Evolutionary conservation across 2,113 vertebrate genomes (phyloP).

Genomic region (Bungarus multicinctus): DNA sequence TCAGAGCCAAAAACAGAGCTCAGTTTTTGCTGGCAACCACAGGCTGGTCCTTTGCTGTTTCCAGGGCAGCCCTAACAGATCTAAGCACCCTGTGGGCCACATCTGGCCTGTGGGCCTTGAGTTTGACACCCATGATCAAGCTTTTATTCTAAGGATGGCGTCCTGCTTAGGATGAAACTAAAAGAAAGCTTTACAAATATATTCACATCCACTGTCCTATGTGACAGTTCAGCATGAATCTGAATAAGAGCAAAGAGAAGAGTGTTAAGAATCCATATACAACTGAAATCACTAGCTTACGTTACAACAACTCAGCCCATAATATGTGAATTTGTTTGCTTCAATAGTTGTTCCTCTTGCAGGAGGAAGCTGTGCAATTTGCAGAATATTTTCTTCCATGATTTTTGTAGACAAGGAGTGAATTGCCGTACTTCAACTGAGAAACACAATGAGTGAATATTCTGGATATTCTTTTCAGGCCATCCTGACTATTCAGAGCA

Average conservation of each 20-base stretch:
- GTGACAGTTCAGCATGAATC: fast-evolving
- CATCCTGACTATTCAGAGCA: conserved; percentile 41
- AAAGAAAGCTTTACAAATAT: neutral
- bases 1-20: too few species aligned
- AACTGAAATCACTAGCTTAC: fast-evolving
- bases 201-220: neutral
- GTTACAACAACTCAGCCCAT: conserved; percentile 31
- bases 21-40: too few species aligned
- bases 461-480: conserved; percentile 39
- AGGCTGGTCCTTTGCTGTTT: too few species aligned
- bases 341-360: conserved; percentile 40
- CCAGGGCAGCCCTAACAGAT: too few species aligned
- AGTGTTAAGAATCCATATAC: neutral
- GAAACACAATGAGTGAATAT: conserved; percentile 39
- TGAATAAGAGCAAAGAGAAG: neutral
- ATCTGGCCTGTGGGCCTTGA: too few species aligned
- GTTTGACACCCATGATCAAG: neutral
- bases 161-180: neutral
- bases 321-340: neutral
- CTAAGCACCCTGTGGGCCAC: too few species aligned
- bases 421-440: conserved; percentile 53
- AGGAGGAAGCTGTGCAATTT: conserved; percentile 52
- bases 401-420: conserved; percentile 39
- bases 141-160: neutral
- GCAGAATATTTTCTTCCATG: conserved; percentile 38